phyloP scores from a whole-genome alignment of 2,113 vertebrate species.

The human (Homo sapiens) region GRCh38 chr2:113732001-113732500 shows the following conservation, averaged over 20 bases:
- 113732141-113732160: slow-evolving; percentile 4
- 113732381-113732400: background rate
- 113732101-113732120: background rate
- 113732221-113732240: background rate
- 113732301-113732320: background rate
- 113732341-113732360: background rate
- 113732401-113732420: background rate
- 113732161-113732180: background rate
- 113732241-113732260: background rate
- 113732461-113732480: background rate
- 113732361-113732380: background rate
- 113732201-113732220: slow-evolving; percentile 33
- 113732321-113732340: background rate
- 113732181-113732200: background rate
- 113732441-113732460: background rate
- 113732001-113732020: background rate
- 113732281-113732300: background rate
- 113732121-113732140: background rate
- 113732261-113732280: background rate
- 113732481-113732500: background rate
- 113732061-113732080: background rate
- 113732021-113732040: background rate
- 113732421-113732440: background rate
- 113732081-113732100: background rate
- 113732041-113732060: background rate